Evolutionary conservation across 2,888 invertebrate genomes (phyloP).

Genomic region (Endotricha flammealis): DNA sequence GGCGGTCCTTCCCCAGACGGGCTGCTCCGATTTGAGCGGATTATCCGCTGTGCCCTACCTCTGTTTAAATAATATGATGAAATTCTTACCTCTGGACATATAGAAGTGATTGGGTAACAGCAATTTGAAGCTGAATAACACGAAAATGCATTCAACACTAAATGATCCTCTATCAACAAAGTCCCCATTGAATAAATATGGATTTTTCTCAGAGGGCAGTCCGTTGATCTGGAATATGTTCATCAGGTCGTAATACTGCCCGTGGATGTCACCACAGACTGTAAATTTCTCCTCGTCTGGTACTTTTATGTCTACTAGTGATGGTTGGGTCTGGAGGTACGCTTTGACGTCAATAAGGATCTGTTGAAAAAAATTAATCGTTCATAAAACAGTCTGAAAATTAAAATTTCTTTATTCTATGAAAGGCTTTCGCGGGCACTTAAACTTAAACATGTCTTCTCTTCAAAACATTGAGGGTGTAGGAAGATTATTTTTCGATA

Average conservation of each 20-base stretch:
- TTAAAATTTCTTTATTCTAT: too few relatives aligned
- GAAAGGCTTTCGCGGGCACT: too few relatives aligned
- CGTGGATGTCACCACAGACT: conserved; percentile 99
- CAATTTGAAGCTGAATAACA: conserved; percentile 96
- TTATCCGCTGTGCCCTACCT: too few relatives aligned
- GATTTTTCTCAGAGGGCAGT: conserved; percentile 95
- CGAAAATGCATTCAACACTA: conserved; percentile 99
- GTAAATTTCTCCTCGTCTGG: conserved; percentile 94
- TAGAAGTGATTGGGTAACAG: conserved; percentile 97
- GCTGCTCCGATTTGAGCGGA: too few relatives aligned
- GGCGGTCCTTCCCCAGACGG: too few relatives aligned
- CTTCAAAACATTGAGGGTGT: too few relatives aligned
- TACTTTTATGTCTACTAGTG: conserved; percentile 93
- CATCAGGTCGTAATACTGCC: conserved; percentile 98
- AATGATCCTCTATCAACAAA: conserved; percentile 99
- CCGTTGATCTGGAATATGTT: conserved; percentile 98
- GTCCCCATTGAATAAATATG: conserved; percentile 99
- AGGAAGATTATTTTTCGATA: too few relatives aligned
- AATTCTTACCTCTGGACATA: conserved; percentile 94
- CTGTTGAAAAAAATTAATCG: conserved; percentile 77
- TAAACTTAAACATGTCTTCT: too few relatives aligned
- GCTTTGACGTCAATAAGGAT: conserved; percentile 94
- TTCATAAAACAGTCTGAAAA: too few relatives aligned
- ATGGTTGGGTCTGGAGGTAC: conserved; percentile 89
- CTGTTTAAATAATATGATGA: too few relatives aligned